A percentile compares a stretch with the other conserved stretches of the same genome.
phyloP scores from a whole-genome alignment of 2,888 invertebrate species.

The Oegoconia quadripuncta region DNA sequence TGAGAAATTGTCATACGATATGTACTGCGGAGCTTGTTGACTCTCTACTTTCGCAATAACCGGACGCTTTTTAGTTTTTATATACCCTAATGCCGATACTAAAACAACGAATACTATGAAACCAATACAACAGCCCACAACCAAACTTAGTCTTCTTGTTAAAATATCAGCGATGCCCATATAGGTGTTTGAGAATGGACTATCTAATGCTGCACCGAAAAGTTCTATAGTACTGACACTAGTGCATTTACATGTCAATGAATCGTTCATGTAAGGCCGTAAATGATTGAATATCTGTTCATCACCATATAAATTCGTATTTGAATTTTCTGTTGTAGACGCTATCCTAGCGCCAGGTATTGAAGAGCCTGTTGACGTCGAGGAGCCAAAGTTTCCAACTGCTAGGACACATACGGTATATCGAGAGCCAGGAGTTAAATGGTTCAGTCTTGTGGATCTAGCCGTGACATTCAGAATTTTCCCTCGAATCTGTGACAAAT shows the following conservation, averaged over 20 bases:
- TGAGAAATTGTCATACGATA: slow-evolving; percentile 82
- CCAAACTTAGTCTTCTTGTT: slow-evolving; percentile 89
- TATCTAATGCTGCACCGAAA: slow-evolving; percentile 81
- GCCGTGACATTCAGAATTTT: slow-evolving; percentile 86
- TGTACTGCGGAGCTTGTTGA: slow-evolving; percentile 88
- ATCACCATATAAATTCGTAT: slow-evolving; percentile 75
- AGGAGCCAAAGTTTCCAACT: slow-evolving; percentile 83
- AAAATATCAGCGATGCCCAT: slow-evolving; percentile 87
- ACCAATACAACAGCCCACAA: slow-evolving; percentile 92
- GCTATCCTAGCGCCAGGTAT: slow-evolving; percentile 75
- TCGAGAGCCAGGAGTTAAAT: slow-evolving; percentile 87
- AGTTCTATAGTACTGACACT: slow-evolving; percentile 87
- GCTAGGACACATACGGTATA: slow-evolving; percentile 94
- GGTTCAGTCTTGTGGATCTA: slow-evolving; percentile 85
- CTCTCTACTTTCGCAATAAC: slow-evolving; percentile 84
- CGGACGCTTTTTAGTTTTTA: slow-evolving; percentile 91
- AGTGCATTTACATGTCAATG: slow-evolving; percentile 86
- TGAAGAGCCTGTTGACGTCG: slow-evolving; percentile 54
- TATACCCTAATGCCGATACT: slow-evolving; percentile 90
- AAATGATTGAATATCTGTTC: slow-evolving; percentile 76
- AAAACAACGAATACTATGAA: slow-evolving; percentile 91
- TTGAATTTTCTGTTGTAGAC: slow-evolving; percentile 54
- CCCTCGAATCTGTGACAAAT: slow-evolving; percentile 82
- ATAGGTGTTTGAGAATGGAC: slow-evolving; percentile 81
- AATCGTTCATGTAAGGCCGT: slow-evolving; percentile 77